These are phyloP conservation scores for Thalassarche chlororhynchos DNA, from an alignment of 2,113 vertebrate genomes.

Conservation along the genomic window DNA sequence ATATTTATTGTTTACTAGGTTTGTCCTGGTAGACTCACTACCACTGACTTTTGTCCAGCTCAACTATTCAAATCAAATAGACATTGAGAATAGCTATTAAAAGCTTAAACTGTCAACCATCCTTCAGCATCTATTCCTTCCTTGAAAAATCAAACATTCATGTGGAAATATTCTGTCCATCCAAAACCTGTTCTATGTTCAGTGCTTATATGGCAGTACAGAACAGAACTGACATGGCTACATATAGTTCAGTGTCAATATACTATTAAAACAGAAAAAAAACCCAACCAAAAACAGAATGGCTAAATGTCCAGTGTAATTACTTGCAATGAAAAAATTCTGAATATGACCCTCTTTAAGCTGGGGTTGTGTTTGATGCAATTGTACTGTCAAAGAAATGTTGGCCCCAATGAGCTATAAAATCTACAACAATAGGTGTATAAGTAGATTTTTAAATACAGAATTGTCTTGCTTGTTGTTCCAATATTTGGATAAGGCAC, in stretches of 20 bases:
- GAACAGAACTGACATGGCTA: neutral
- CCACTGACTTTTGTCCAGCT: neutral
- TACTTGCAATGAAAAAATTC: neutral
- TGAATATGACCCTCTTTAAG: neutral
- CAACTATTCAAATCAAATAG: neutral
- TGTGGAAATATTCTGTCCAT: neutral
- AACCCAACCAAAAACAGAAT: neutral
- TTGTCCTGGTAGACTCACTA: neutral
- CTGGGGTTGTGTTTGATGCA: neutral
- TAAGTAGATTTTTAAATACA: neutral
- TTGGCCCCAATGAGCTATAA: neutral
- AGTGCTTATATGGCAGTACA: neutral
- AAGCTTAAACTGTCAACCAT: neutral
- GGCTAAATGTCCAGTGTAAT: neutral
- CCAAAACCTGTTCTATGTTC: neutral
- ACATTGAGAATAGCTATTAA: neutral
- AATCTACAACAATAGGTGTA: neutral
- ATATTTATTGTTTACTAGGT: neutral
- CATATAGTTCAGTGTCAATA: neutral
- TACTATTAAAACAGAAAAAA: neutral
- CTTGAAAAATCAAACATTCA: neutral
- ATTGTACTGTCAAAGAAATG: neutral
- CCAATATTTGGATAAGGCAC: neutral
- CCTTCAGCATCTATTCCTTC: neutral
- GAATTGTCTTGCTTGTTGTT: neutral